Conservation (phyloP, 2,888 invertebrate species). For the Leucophenga maculata region DNA sequence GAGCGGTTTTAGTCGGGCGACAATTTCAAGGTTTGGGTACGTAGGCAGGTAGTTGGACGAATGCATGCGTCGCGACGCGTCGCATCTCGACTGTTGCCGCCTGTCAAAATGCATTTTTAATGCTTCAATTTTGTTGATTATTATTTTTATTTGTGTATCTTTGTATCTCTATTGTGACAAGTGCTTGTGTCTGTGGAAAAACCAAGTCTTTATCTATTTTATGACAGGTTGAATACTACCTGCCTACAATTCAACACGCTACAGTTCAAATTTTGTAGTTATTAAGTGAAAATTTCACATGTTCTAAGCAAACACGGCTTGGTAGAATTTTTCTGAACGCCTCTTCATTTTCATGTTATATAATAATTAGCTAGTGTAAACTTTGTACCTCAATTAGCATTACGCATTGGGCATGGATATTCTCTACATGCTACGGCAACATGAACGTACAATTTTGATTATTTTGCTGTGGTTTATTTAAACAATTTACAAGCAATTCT, state of each 20-base stretch:
- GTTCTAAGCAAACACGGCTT: slow-evolving; percentile 40
- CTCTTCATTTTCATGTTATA: slow-evolving; percentile 38
- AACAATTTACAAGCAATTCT: slow-evolving; percentile 33
- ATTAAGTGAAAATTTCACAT: slow-evolving; percentile 16
- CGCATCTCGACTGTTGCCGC: slow-evolving; percentile 27
- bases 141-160: slow-evolving; percentile 10
- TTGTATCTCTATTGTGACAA: slow-evolving; percentile 54
- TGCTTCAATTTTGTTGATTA: slow-evolving; percentile 31
- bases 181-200: slow-evolving; percentile 41
- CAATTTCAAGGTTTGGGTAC: background rate
- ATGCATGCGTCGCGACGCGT: no score
- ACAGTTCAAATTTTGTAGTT: slow-evolving; percentile 9
- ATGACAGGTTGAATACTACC: background rate
- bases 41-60: slow-evolving; percentile 48
- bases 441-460: slow-evolving; percentile 33
- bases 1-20: slow-evolving; percentile 6
- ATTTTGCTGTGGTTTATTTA: slow-evolving; percentile 38
- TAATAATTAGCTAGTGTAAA: slow-evolving; percentile 60
- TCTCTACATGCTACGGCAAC: background rate
- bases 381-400: slow-evolving; percentile 59
- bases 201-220: slow-evolving; percentile 29
- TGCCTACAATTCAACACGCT: slow-evolving; percentile 13
- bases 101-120: slow-evolving; percentile 53
- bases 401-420: background rate
- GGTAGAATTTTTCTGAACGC: slow-evolving; percentile 40